These are phyloP conservation scores for Hofmannophila pseudospretella DNA, from an alignment of 2,888 invertebrate species.

Conservation along the genomic window DNA sequence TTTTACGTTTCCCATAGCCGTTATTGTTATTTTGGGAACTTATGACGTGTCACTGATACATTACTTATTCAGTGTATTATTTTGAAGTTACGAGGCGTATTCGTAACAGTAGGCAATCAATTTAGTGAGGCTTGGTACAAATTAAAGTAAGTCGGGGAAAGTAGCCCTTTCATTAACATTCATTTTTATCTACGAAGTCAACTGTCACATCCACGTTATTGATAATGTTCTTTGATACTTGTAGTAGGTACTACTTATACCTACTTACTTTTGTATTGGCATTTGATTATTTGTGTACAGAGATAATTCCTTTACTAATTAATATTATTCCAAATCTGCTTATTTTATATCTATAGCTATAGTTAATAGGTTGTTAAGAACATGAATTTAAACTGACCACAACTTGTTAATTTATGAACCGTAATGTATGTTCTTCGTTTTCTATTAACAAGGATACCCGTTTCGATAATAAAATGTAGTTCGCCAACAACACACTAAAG, in stretches of 20 bases:
- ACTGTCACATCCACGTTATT: neutral
- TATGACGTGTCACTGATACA: conserved; percentile 52
- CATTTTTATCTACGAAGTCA: conserved; percentile 1
- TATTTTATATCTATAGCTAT: no score
- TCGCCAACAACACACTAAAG: conserved; percentile 42
- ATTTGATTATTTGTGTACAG: neutral
- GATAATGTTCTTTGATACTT: neutral
- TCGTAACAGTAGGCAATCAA: conserved; percentile 45
- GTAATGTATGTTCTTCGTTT: conserved; percentile 2
- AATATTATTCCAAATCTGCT: no score
- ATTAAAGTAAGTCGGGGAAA: conserved; percentile 45
- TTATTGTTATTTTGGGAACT: conserved; percentile 63
- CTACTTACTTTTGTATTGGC: no score
- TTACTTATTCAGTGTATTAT: conserved; percentile 57
- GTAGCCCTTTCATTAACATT: conserved; percentile 30
- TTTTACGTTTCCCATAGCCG: conserved; percentile 56
- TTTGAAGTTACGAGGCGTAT: conserved; percentile 39
- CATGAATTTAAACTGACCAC: no score
- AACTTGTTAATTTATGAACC: neutral
- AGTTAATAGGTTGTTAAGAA: no score
- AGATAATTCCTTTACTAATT: no score
- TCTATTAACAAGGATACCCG: conserved; percentile 33
- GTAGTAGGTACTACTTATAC: no score
- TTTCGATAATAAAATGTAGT: conserved; percentile 30
- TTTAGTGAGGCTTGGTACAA: conserved; percentile 32